Evolutionary conservation across 2,888 invertebrate species (phyloP), one percentile per base, ranked within the genome.

Genomic region (Pristionchus exspectatus): DNA sequence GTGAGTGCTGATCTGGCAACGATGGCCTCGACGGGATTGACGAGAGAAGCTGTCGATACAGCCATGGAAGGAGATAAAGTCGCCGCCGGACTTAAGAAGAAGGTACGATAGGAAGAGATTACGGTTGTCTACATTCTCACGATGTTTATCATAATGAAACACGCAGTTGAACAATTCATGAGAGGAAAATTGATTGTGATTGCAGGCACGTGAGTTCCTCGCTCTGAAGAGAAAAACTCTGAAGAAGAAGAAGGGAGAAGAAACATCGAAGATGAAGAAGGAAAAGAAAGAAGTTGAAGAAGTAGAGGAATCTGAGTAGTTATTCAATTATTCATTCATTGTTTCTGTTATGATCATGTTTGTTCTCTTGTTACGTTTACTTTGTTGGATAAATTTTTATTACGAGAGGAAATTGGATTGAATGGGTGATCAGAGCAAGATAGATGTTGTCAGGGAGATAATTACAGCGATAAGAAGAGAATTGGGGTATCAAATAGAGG

Each of bases 161-260:
- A 50, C 10, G 10, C 3, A 44, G 44, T 44, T 44, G 4, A 9
- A 44, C 3, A 44, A 44, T 44, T 44, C 9, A 9, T 3, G 44
- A 44, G 9, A 9, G 9, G 9, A 7, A 10, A 50, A 50, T 50
- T 10, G 9, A 50, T 50, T 9, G 9, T 50, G 0, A 30, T 44
- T 77, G 24, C 54, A 81, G 81, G 81, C 81, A 4, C 81, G 81
- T 50, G 81, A 81, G 50, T 81, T 81, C 81, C 81, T 81, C 81
- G 81, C 81, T 12, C 81, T 81, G 7, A 81, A 81, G 81, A 81
- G 27, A 38, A 27, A 2, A 69, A 21, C 63, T n/a, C 14, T 7
- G 30, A 69, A 69, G 69, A 30, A 16, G 30, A 30, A 27, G 24
- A 24, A 66, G 66, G 27, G 27, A 12, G n/a, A n/a, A n/a, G n/a